These are phyloP conservation scores for Bellardia pandia DNA, from an alignment of 2,888 invertebrate species.

Conservation along the genomic window DNA sequence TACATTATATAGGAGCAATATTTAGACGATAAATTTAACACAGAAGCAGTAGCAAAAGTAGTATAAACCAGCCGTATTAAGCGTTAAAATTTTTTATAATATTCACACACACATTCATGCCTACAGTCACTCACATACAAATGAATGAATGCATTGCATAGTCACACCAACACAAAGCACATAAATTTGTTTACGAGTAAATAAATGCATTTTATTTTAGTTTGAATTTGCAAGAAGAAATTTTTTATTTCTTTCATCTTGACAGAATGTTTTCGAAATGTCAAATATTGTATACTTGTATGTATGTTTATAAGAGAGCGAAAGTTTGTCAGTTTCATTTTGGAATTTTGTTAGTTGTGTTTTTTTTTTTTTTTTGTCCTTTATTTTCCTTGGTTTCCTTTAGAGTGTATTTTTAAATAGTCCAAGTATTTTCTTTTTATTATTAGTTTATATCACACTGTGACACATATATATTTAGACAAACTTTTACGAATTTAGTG, in stretches of 20 bases:
- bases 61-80: conserved; percentile 7
- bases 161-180: conserved; percentile 39
- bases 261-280: not conserved
- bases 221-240: not conserved
- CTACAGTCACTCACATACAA: not conserved
- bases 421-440: conserved; percentile 25
- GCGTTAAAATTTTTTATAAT: conserved; percentile 1
- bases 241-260: not conserved
- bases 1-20: not conserved
- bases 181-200: conserved; percentile 45
- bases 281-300: not conserved
- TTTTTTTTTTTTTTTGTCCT: not conserved
- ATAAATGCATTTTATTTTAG: conserved; percentile 20
- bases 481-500: not conserved
- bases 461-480: too few species aligned
- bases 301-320: not conserved
- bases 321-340: conserved; percentile 13
- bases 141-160: too few species aligned
- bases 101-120: not conserved
- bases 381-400: conserved; percentile 5
- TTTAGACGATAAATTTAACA: conserved; percentile 44
- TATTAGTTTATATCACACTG: conserved; percentile 45
- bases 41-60: conserved; percentile 8
- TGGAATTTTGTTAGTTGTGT: conserved; percentile 27
- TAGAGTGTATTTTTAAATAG: not conserved